These are phyloP conservation scores for Prenolepis imparis DNA, from an alignment of 2,888 invertebrate species.

Conservation along the genomic window DNA sequence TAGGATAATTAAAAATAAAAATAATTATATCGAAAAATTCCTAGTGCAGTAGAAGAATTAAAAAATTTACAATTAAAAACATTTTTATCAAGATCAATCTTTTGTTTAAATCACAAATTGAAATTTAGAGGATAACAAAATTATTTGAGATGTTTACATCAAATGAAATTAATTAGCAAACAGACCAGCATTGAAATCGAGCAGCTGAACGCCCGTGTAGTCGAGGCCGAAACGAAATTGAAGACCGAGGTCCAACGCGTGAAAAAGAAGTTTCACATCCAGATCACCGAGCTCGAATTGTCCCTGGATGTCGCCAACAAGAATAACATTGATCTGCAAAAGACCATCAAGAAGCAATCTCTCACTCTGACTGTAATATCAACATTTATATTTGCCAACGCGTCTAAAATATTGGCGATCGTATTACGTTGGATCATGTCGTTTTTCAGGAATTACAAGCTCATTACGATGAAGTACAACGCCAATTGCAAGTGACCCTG, in stretches of 20 bases:
- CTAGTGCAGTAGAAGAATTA: background rate
- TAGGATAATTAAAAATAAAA: background rate
- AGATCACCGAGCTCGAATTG: conserved; percentile 98
- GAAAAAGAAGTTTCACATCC: conserved; percentile 99
- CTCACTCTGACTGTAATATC: conserved; percentile 92
- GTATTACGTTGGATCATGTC: conserved; percentile 4
- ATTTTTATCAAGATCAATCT: background rate
- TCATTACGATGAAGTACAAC: conserved; percentile 98
- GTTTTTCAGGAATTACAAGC: conserved; percentile 93
- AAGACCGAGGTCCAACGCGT: conserved; percentile 98
- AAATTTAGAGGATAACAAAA: background rate
- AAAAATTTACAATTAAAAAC: background rate
- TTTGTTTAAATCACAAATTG: background rate
- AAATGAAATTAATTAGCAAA: conserved; percentile 89
- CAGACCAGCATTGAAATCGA: conserved; percentile 99
- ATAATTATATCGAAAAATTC: background rate
- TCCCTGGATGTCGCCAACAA: conserved; percentile 99
- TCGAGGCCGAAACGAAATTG: conserved; percentile 97
- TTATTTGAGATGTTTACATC: conserved; percentile 49
- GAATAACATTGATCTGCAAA: conserved; percentile 98
- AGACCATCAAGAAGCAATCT: conserved; percentile 99
- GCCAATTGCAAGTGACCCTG: conserved; percentile 97
- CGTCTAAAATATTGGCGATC: background rate
- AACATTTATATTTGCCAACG: background rate
- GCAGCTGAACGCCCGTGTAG: conserved; percentile 97